These are phyloP conservation scores for Merodon equestris DNA, from an alignment of 2,888 invertebrate species.

Conservation along the genomic window DNA sequence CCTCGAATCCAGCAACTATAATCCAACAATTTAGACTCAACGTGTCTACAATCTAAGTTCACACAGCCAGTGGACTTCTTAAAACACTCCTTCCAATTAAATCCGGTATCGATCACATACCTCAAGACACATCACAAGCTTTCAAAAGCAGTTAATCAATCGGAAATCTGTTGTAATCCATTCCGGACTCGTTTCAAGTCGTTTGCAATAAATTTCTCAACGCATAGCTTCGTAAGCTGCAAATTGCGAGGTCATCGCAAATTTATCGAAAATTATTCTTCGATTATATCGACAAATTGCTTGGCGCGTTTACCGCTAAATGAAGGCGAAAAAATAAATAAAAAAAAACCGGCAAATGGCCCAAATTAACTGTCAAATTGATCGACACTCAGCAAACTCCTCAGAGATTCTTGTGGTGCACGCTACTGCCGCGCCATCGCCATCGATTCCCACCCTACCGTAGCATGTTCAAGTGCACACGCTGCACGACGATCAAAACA, in stretches of 20 bases:
- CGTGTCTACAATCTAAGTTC: too few relatives aligned
- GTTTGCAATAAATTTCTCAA: background rate
- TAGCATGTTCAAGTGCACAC: slow-evolving; percentile 37
- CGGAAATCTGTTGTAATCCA: too few relatives aligned
- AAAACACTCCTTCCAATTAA: too few relatives aligned
- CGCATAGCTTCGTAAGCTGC: background rate
- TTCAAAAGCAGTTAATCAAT: too few relatives aligned
- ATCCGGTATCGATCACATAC: too few relatives aligned
- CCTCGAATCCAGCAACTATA: too few relatives aligned
- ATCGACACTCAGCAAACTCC: slow-evolving; percentile 61
- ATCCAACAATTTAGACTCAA: too few relatives aligned
- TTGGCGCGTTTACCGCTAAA: slow-evolving; percentile 29
- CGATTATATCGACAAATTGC: slow-evolving; percentile 61
- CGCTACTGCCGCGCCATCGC: background rate
- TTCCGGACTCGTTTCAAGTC: slow-evolving; percentile 1
- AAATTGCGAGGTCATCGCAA: slow-evolving; percentile 50
- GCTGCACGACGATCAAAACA: slow-evolving; percentile 60
- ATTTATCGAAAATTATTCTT: slow-evolving; percentile 53
- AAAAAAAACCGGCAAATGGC: slow-evolving; percentile 57
- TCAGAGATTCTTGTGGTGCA: slow-evolving; percentile 13
- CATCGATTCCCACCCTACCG: too few relatives aligned
- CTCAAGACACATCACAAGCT: too few relatives aligned
- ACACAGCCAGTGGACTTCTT: too few relatives aligned
- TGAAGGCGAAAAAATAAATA: slow-evolving; percentile 10
- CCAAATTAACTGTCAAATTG: slow-evolving; percentile 67